These are phyloP conservation scores for Leucophenga maculata DNA, from an alignment of 2,888 invertebrate species.

Conservation along the genomic window DNA sequence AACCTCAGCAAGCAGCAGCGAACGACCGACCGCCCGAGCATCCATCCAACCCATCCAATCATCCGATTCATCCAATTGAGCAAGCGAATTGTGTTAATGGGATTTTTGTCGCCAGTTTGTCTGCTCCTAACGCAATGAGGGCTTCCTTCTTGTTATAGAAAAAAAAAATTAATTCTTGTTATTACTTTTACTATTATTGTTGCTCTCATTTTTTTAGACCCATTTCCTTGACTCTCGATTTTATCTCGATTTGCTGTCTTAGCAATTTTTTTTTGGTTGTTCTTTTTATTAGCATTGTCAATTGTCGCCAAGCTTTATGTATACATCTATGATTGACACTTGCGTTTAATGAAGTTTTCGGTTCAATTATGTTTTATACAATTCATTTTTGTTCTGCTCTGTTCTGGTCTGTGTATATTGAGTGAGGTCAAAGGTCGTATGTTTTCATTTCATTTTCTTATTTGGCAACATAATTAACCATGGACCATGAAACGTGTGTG, in stretches of 20 bases:
- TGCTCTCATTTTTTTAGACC: constrained; percentile 25
- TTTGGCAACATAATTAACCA: constrained; percentile 8
- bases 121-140: constrained; percentile 39
- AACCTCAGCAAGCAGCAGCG: constrained; percentile 29
- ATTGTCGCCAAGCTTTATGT: constrained; percentile 43
- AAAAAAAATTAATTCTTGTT: constrained; percentile 2
- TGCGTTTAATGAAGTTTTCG: constrained; percentile 4
- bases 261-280: not conserved
- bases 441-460: not conserved
- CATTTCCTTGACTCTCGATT: constrained; percentile 32
- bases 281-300: constrained; percentile 42
- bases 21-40: constrained; percentile 12
- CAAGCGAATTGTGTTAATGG: constrained; percentile 41
- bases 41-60: not conserved
- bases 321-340: constrained; percentile 35
- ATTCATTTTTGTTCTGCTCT: not conserved
- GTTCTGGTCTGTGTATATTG: not conserved
- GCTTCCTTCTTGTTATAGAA: constrained; percentile 1
- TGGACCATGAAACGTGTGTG: constrained; percentile 7
- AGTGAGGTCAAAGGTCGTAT: constrained; percentile 19
- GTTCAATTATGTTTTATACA: not conserved
- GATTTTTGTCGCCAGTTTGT: constrained; percentile 56
- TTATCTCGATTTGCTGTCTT: not conserved
- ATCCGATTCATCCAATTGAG: not conserved
- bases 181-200: constrained; percentile 36